Evolutionary conservation across 2,888 invertebrate species (phyloP).

Genomic region (Cheilosia soror): DNA sequence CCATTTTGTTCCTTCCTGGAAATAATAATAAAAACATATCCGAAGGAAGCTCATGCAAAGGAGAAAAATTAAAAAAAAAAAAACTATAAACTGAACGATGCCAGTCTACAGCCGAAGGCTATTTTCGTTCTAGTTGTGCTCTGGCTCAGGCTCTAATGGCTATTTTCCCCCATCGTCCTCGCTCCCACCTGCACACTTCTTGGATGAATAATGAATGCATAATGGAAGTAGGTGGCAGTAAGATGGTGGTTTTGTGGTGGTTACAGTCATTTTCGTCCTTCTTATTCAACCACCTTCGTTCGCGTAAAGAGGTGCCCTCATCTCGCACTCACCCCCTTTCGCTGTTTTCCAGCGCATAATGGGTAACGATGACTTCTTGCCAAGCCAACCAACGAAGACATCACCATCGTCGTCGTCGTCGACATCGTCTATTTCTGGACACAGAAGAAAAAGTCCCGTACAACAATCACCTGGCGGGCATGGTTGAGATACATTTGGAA

Average conservation of each 20-base stretch:
- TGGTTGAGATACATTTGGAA: constrained; percentile 54
- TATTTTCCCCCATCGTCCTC: constrained; percentile 52
- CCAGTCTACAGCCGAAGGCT: constrained; percentile 65
- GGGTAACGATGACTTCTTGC: constrained; percentile 48
- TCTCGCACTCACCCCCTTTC: constrained; percentile 14
- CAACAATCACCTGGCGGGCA: constrained; percentile 69
- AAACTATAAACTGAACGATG: constrained; percentile 25
- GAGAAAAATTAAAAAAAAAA: constrained; percentile 2
- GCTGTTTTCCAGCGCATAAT: constrained; percentile 12
- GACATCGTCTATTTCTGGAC: constrained; percentile 62
- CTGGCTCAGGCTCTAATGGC: constrained; percentile 64
- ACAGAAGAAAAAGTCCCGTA: constrained; percentile 44
- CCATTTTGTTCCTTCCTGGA: constrained; percentile 52
- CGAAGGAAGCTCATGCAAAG: constrained; percentile 56
- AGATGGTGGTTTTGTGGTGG: constrained; percentile 55
- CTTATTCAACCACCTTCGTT: constrained; percentile 24
- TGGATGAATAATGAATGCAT: constrained; percentile 71
- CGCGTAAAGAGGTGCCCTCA: constrained; percentile 33
- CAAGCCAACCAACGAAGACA: constrained; percentile 8
- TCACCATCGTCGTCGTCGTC: neutral
- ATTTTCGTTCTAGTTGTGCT: constrained; percentile 65
- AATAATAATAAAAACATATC: constrained; percentile 72
- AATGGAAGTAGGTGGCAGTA: constrained; percentile 70
- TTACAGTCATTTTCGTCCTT: constrained; percentile 55
- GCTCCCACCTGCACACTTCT: constrained; percentile 17